Percentiles rank a stretch among this genome's conserved stretches.
phyloP scores from a whole-genome alignment of 2,888 invertebrate species.

The Cataglyphis livida region DNA sequence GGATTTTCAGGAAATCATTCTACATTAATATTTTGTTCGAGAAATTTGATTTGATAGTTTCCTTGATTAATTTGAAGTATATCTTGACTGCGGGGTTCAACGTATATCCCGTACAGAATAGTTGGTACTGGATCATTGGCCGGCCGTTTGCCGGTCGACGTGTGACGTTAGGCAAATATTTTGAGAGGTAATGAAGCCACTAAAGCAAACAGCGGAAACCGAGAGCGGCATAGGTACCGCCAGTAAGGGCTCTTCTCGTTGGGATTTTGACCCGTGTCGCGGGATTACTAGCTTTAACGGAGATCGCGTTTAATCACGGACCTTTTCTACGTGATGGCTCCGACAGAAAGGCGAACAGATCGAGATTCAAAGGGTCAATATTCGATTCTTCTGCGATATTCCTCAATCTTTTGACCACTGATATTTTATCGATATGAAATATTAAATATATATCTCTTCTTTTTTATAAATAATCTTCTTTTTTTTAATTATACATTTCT shows the following conservation, averaged over 20 bases:
- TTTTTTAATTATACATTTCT: background rate
- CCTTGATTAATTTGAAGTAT: slow-evolving; percentile 48
- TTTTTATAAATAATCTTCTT: background rate
- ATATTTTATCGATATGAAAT: background rate
- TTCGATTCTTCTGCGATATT: background rate
- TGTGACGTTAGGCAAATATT: slow-evolving; percentile 84
- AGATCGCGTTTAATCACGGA: slow-evolving; percentile 77
- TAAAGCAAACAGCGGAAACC: slow-evolving; percentile 79
- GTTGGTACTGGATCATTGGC: slow-evolving; percentile 75
- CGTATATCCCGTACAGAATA: slow-evolving; percentile 56
- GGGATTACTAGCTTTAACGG: slow-evolving; percentile 79
- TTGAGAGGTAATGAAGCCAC: slow-evolving; percentile 85
- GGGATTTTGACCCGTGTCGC: slow-evolving; percentile 80
- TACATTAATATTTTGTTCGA: background rate
- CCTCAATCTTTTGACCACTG: background rate
- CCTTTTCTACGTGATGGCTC: slow-evolving; percentile 65
- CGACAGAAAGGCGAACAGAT: slow-evolving; percentile 32
- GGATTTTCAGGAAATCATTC: slow-evolving; percentile 1
- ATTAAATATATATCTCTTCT: background rate
- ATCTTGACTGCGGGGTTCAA: slow-evolving; percentile 21
- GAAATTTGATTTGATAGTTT: slow-evolving; percentile 19
- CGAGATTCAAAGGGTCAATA: slow-evolving; percentile 28
- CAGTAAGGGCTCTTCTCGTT: slow-evolving; percentile 67
- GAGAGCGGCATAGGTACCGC: slow-evolving; percentile 65
- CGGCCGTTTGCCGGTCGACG: slow-evolving; percentile 74